A percentile compares a stretch with the other conserved stretches of the same genome.
phyloP scores from a whole-genome alignment of 2,888 invertebrate species.

The Frankliniella intonsa region DNA sequence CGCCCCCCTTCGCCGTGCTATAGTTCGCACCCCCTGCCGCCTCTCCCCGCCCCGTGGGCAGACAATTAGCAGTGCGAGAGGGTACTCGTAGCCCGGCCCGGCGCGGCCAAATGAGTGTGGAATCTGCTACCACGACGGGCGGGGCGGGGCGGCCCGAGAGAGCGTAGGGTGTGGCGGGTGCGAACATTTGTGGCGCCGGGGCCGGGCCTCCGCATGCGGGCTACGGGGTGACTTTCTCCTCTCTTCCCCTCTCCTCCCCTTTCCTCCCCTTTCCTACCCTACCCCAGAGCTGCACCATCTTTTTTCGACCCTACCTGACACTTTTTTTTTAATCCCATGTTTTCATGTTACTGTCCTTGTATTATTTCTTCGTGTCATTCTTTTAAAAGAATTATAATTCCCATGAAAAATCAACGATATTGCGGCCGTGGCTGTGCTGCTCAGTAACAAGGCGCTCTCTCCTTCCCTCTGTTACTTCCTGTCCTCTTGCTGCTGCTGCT shows the following conservation, averaged over 20 bases:
- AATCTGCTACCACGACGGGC: no score
- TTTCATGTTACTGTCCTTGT: background rate
- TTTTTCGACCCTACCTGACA: background rate
- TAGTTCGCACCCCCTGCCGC: background rate
- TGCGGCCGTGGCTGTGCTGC: background rate
- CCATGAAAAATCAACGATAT: background rate
- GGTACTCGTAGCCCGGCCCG: no score
- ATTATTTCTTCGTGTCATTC: background rate
- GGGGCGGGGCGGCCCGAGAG: no score
- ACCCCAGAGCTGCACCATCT: background rate
- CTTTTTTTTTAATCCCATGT: background rate
- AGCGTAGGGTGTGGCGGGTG: no score
- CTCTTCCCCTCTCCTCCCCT: background rate
- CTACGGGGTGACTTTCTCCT: background rate
- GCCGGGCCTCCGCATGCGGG: no score
- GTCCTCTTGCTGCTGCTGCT: background rate
- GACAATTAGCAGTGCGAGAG: no score
- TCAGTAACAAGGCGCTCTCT: background rate
- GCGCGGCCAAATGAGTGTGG: no score
- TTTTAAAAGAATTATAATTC: no score
- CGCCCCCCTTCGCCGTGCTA: background rate
- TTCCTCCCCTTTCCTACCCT: background rate
- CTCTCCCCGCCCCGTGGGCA: background rate
- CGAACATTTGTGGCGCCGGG: no score
- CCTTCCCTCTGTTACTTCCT: background rate